phyloP scores from a whole-genome alignment of 1,140 invertebrate genomes.

The Drosophila subobscura region DNA sequence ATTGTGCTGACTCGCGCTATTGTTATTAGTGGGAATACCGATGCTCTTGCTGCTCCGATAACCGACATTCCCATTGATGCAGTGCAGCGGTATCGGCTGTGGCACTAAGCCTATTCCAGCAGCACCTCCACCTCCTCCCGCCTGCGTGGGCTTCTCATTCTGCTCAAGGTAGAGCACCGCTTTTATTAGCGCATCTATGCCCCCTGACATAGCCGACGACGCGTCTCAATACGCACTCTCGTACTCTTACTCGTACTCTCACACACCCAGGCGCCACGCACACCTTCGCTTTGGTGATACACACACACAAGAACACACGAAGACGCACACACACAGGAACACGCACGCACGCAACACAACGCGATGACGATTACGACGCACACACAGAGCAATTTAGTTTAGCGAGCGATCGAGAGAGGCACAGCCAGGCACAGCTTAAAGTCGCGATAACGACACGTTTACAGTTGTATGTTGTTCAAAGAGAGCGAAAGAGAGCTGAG shows the following conservation, averaged over 20 bases:
- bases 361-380: constrained; percentile 2
- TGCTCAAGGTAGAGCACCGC: constrained; percentile 63
- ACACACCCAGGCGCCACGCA: constrained; percentile 32
- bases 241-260: constrained; percentile 31
- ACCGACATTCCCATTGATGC: constrained; percentile 28
- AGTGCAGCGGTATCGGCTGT: constrained; percentile 37
- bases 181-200: constrained; percentile 55
- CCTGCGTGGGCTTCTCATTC: constrained; percentile 50
- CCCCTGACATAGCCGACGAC: constrained; percentile 64
- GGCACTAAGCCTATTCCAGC: constrained; percentile 13
- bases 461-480: constrained; percentile 2
- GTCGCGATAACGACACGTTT: too few relatives aligned
- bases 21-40: constrained; percentile 49
- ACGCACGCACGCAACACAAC: constrained; percentile 17
- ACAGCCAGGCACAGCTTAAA: neutral
- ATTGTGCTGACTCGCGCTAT: constrained; percentile 65
- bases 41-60: constrained; percentile 24
- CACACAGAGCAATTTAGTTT: constrained; percentile 9
- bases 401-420: constrained; percentile 5
- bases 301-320: constrained; percentile 17
- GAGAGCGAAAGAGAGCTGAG: neutral
- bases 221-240: constrained; percentile 23
- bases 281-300: constrained; percentile 28
- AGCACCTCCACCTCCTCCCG: constrained; percentile 5
- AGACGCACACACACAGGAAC: constrained; percentile 13